These are phyloP conservation scores for Erythrocercus mccallii DNA, from an alignment of 2,113 vertebrate genomes.

Conservation along the genomic window DNA sequence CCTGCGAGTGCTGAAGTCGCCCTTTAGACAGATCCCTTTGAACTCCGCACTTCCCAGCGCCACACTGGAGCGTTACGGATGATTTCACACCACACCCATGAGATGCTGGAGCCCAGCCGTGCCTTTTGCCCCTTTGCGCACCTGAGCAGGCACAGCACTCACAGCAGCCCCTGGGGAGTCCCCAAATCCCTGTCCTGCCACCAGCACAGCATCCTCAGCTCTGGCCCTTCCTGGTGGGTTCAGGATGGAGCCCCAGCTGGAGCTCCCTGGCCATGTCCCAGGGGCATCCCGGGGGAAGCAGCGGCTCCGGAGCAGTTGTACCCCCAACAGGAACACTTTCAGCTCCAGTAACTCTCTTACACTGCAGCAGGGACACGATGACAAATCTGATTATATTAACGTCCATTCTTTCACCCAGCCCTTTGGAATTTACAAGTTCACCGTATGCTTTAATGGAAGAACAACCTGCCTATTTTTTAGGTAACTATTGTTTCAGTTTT, in stretches of 20 bases:
- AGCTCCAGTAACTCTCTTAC: background rate
- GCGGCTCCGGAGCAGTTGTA: background rate
- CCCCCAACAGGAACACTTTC: background rate
- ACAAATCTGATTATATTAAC: background rate
- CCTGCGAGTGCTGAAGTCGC: no score
- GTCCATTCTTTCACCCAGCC: background rate
- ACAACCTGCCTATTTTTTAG: background rate
- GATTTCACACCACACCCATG: background rate
- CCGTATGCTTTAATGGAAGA: background rate
- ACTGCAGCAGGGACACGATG: background rate
- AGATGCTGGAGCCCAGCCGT: rapidly evolving
- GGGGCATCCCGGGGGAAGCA: background rate
- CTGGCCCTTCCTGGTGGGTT: background rate
- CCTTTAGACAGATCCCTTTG: rapidly evolving
- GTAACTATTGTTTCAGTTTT: background rate
- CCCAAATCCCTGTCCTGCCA: background rate
- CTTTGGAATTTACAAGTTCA: constrained; percentile 11
- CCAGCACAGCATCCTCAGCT: background rate
- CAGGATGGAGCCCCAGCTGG: background rate
- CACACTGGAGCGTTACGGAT: rapidly evolving
- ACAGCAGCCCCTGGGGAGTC: rapidly evolving
- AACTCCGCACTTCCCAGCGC: background rate
- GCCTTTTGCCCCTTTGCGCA: rapidly evolving
- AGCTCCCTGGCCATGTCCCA: background rate
- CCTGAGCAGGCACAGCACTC: background rate